phyloP scores from a whole-genome alignment of 2,888 invertebrate species.

The Calameuta idolon region DNA sequence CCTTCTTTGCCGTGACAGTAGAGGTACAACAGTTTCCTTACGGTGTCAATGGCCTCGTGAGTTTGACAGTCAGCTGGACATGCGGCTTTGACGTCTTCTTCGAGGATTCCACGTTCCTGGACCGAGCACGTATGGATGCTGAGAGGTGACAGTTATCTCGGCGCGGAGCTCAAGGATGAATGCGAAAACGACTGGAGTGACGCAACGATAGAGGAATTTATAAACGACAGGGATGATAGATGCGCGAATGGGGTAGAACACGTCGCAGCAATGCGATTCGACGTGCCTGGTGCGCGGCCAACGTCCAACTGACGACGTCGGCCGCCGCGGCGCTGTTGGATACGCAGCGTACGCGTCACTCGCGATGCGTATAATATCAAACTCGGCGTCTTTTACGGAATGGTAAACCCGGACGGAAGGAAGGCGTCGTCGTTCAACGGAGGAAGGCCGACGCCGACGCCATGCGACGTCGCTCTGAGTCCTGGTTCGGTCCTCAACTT shows the following conservation, averaged over 20 bases:
- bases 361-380: constrained; percentile 45
- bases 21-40: background rate
- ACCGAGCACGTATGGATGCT: background rate
- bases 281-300: constrained; percentile 56
- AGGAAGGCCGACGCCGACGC: constrained; percentile 69
- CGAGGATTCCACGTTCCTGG: background rate
- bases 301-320: constrained; percentile 37
- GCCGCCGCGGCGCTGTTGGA: constrained; percentile 46
- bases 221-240: background rate
- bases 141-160: background rate
- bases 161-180: background rate
- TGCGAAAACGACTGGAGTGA: background rate
- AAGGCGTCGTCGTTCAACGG: constrained; percentile 59
- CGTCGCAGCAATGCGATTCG: constrained; percentile 19
- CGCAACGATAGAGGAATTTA: background rate
- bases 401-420: constrained; percentile 20
- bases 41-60: background rate
- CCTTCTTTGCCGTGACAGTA: background rate
- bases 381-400: constrained; percentile 29
- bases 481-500: constrained; percentile 53
- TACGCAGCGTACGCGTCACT: constrained; percentile 45
- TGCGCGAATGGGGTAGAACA: background rate
- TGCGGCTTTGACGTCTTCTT: background rate
- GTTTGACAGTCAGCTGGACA: background rate
- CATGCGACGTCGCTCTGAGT: constrained; percentile 70